These are phyloP conservation scores for Tetraodon nigroviridis DNA, from an alignment of 2,113 vertebrate genomes.

Conservation along the genomic window DNA sequence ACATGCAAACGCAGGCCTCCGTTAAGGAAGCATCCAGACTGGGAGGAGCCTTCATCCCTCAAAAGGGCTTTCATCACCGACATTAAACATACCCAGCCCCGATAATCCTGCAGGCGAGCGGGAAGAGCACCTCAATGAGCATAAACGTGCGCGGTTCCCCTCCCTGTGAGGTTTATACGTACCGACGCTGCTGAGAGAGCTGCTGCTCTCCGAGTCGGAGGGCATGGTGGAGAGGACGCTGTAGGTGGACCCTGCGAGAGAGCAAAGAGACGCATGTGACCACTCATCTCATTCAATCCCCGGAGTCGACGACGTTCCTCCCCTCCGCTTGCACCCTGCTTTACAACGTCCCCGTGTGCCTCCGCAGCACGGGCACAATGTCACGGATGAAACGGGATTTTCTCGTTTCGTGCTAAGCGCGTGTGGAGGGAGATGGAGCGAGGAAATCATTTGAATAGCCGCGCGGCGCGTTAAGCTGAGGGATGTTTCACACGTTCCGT, in stretches of 20 bases:
- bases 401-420: slow-evolving; percentile 58
- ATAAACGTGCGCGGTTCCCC: not conserved
- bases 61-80: not conserved
- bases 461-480: slow-evolving; percentile 54
- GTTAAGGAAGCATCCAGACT: too few species aligned
- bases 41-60: too few species aligned
- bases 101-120: not conserved
- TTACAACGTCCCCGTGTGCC: slow-evolving; percentile 63
- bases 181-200: slow-evolving; percentile 97
- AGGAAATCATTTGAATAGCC: slow-evolving; percentile 50
- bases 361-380: slow-evolving; percentile 67
- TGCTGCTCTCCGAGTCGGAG: slow-evolving; percentile 98
- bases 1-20: too few species aligned
- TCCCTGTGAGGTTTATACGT: slow-evolving; percentile 62
- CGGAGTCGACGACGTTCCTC: slow-evolving; percentile 33
- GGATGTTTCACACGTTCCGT: slow-evolving; percentile 52
- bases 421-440: slow-evolving; percentile 7
- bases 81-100: slow-evolving; percentile 7
- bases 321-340: slow-evolving; percentile 46
- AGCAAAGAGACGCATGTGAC: slow-evolving; percentile 11
- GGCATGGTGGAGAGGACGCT: slow-evolving; percentile 98
- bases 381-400: slow-evolving; percentile 67
- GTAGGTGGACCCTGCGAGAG: slow-evolving; percentile 88
- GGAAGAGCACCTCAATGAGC: not conserved
- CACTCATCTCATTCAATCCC: not conserved